Evolutionary conservation across 2,888 invertebrate species (phyloP).

Genomic region (Mylabris sibirica): DNA sequence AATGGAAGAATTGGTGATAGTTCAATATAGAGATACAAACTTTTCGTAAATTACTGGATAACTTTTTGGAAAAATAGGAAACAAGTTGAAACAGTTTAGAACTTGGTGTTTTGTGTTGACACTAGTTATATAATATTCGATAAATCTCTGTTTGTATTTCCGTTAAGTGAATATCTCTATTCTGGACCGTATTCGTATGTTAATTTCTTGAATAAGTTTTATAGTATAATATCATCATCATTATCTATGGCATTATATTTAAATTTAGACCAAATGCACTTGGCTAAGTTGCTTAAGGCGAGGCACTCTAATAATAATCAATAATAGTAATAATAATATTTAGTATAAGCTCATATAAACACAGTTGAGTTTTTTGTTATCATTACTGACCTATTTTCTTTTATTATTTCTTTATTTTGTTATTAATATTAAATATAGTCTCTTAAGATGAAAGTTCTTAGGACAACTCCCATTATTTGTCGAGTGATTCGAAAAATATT

Average conservation of each 20-base stretch:
- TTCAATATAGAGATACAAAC: no score
- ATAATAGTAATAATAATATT: slow-evolving; percentile 42
- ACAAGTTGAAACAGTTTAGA: not conserved
- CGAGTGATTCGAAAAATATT: no score
- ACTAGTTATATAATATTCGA: not conserved
- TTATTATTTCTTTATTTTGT: not conserved
- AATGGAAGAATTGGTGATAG: no score
- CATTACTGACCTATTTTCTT: slow-evolving; percentile 35
- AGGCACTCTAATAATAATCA: slow-evolving; percentile 65
- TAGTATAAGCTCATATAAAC: slow-evolving; percentile 72
- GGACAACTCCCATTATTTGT: no score
- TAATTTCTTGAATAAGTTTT: slow-evolving; percentile 1
- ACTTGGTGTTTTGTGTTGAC: not conserved
- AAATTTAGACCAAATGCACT: slow-evolving; percentile 42
- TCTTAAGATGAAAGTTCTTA: no score
- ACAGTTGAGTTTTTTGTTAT: slow-evolving; percentile 56
- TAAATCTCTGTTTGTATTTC: not conserved
- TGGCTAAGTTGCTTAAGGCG: slow-evolving; percentile 60
- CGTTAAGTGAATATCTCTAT: not conserved
- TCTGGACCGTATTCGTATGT: not conserved
- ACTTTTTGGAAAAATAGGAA: no score
- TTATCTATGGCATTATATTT: slow-evolving; percentile 11
- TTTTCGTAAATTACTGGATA: no score
- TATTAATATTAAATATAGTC: not conserved
- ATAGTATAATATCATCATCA: not conserved